Evolutionary conservation across 2,797 vertebrate genomes (phyloP), one percentile per base, ranked within the genome.

Genomic region (Lateolabrax maculatus): DNA sequence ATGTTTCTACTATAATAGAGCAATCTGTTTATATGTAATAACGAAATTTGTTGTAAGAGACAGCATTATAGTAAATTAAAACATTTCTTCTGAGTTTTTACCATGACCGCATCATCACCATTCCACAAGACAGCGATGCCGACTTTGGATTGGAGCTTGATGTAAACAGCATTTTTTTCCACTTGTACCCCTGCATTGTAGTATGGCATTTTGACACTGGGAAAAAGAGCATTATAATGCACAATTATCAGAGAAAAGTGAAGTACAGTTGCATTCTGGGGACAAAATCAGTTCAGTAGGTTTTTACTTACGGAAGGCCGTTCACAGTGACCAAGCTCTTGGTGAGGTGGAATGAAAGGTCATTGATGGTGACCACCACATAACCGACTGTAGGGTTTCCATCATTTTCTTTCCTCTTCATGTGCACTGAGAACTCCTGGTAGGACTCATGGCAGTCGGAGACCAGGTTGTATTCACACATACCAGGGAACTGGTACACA

Each of bases 61-160:
- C n/a, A n/a, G n/a, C n/a, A n/a, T n/a, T n/a, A n/a, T n/a, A n/a
- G n/a, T n/a, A n/a, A n/a, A n/a, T n/a, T n/a, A n/a, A n/a, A n/a
- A n/a, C n/a, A n/a, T n/a, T 19, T 29, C 23, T 41, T 37, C 19
- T 65, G 57, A 9, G 25, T 36, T 75, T 82, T 91, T 94, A 99
- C 98, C 97, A 96, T 97, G 76, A 99, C 86, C 0, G 97, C 94
- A 78, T 99, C 97, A 10, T 97, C 93, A 5, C 92, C 89, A 77
- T 99, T 97, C 98, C 97, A 99, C 89, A 95, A 94, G 87, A 99
- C 93, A n/a, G 71, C 61, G 21, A 99, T 82, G 29, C 98, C 98
- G 0, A 94, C 80, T 71, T 95, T 97, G 53, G 96, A 95, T 71
- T 95, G 96, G 78, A 99, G 90, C 79, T 97, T 99, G 70, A 91